Percentiles rank a stretch among this genome's conserved stretches.
Conservation (phyloP, 2,888 invertebrate species). For the Pediacus dermestoides region DNA sequence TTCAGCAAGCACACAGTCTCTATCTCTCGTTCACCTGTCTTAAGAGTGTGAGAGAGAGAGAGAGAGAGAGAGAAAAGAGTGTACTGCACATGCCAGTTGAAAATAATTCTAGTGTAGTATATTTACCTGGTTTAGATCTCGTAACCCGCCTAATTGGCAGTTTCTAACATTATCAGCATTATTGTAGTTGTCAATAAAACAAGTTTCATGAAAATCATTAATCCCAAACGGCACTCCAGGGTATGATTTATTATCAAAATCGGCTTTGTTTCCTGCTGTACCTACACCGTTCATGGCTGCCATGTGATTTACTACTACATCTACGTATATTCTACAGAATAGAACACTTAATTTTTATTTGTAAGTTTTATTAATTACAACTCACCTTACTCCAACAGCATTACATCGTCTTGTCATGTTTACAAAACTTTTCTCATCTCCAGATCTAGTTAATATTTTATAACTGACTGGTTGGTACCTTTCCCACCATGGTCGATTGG, state of each 20-base stretch:
- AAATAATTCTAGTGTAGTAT: no score
- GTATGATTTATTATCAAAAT: slow-evolving; percentile 47
- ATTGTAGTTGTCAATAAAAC: slow-evolving; percentile 63
- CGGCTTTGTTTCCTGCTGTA: slow-evolving; percentile 57
- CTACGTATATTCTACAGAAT: slow-evolving; percentile 62
- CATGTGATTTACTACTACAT: slow-evolving; percentile 77
- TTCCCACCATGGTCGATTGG: slow-evolving; percentile 79
- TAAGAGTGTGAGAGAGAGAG: no score
- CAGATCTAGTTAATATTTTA: slow-evolving; percentile 69
- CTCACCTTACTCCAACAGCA: slow-evolving; percentile 66
- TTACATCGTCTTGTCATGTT: slow-evolving; percentile 80
- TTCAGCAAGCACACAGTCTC: no score
- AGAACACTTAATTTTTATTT: background rate
- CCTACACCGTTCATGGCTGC: slow-evolving; percentile 57
- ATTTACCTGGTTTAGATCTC: slow-evolving; percentile 34
- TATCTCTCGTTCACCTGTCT: no score
- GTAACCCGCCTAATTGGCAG: slow-evolving; percentile 52
- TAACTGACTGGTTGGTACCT: slow-evolving; percentile 87
- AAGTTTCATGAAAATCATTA: slow-evolving; percentile 66
- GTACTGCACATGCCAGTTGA: no score
- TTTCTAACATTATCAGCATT: slow-evolving; percentile 59
- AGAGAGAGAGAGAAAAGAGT: no score
- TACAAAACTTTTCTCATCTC: slow-evolving; percentile 66
- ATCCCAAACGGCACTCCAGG: slow-evolving; percentile 63
- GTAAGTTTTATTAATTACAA: background rate